Percentiles rank a stretch among this genome's conserved stretches.
Conservation (phyloP, 2,797 vertebrate species). For the Linurgus olivaceus region DNA sequence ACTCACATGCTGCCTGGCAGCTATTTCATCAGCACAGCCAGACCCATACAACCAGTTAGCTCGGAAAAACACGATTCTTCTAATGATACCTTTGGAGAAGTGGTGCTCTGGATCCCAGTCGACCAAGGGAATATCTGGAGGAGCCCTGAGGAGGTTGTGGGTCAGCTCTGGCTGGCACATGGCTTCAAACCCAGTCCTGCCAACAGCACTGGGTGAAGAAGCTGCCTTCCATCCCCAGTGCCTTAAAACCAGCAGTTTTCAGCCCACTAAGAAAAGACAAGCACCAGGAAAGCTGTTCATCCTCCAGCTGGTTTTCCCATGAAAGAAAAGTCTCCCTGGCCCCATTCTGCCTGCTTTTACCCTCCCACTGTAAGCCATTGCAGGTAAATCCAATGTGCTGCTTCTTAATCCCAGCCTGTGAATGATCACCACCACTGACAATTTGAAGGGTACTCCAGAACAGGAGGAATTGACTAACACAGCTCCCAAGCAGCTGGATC, state of each 20-base stretch:
- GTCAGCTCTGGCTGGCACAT: not conserved
- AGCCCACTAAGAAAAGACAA: not conserved
- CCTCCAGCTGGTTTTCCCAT: not conserved
- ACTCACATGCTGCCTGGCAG: conserved; percentile 2
- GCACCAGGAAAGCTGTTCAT: not conserved
- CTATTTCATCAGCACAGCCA: conserved; percentile 27
- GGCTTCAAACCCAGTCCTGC: not conserved
- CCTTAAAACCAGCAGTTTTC: not conserved
- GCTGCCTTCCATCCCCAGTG: not conserved
- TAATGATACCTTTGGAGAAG: conserved; percentile 59
- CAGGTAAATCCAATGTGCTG: not conserved
- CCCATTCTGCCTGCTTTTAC: not conserved
- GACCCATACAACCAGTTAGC: conserved; percentile 64
- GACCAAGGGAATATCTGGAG: not conserved
- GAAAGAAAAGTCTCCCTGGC: not conserved
- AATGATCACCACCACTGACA: fast-evolving
- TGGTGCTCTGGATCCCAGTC: not conserved
- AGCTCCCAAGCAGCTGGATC: not conserved
- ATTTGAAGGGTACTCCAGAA: not conserved
- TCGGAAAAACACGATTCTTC: conserved; percentile 53
- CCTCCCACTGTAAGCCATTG: not conserved
- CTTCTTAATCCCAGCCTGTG: not conserved
- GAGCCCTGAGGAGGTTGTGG: not conserved
- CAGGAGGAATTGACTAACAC: not conserved
- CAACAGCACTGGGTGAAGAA: not conserved